Percentiles rank a stretch among this genome's conserved stretches.
phyloP scores from a whole-genome alignment of 2,113 vertebrate genomes.

The Oreochromis tanganicae region DNA sequence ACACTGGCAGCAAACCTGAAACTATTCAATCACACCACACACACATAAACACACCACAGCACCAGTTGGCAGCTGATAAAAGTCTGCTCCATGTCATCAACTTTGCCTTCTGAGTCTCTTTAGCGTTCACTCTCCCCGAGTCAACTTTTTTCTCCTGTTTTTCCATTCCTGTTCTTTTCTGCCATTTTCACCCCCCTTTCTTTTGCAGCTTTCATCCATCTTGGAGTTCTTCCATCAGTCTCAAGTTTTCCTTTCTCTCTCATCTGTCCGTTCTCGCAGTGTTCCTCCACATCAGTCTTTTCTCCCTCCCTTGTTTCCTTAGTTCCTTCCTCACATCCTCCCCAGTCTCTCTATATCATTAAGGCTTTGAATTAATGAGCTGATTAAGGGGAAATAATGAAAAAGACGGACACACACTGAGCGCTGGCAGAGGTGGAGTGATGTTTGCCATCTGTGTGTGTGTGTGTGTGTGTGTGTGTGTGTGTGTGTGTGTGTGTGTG shows the following conservation, averaged over 20 bases:
- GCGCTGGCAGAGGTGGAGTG: not conserved
- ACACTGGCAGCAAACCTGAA: not conserved
- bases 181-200: not conserved
- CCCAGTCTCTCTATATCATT: not conserved
- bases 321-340: not conserved
- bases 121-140: not conserved
- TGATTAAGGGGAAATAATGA: not conserved
- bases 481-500: not conserved
- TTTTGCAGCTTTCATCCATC: not conserved
- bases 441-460: constrained; percentile 17
- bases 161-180: not conserved
- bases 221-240: not conserved
- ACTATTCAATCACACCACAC: constrained; percentile 4
- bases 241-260: not conserved
- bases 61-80: constrained; percentile 44
- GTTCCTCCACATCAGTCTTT: not conserved
- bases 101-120: not conserved
- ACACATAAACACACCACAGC: constrained; percentile 23
- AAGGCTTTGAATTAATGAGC: not conserved
- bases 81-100: constrained; percentile 25
- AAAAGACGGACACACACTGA: constrained; percentile 21
- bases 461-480: not conserved
- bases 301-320: not conserved
- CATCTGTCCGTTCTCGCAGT: not conserved
- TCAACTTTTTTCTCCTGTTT: not conserved